These are phyloP conservation scores for Lampris megalopsis DNA, from an alignment of 2,113 vertebrate species.

Conservation along the genomic window DNA sequence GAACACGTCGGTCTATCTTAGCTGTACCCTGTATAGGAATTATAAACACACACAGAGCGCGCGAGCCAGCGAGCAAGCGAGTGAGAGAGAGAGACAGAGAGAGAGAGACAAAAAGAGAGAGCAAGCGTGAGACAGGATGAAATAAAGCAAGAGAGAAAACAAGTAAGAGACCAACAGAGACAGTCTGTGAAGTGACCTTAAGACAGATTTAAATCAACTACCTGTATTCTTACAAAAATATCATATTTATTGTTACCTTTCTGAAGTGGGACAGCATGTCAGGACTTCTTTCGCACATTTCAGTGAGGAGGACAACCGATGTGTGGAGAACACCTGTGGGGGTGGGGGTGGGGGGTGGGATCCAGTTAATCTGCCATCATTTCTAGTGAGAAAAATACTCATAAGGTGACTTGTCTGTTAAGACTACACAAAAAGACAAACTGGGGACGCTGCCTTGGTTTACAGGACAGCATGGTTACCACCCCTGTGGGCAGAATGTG, in stretches of 20 bases:
- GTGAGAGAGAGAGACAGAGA: conserved; percentile 33
- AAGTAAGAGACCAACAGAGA: too few relatives aligned
- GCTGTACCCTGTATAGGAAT: conserved; percentile 48
- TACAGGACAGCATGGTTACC: too few relatives aligned
- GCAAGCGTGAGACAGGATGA: conserved; percentile 49
- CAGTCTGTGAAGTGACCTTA: conserved; percentile 50
- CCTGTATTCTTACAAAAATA: conserved; percentile 1
- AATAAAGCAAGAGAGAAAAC: conserved; percentile 22
- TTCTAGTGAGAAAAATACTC: too few relatives aligned
- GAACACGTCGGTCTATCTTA: conserved; percentile 45
- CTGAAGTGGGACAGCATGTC: conserved; percentile 99
- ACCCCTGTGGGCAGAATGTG: too few relatives aligned
- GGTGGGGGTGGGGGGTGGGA: not conserved
- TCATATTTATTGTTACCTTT: conserved; percentile 86
- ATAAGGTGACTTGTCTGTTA: too few relatives aligned
- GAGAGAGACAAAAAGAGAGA: conserved; percentile 42
- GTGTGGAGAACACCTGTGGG: conserved; percentile 96
- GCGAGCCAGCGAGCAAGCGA: too few relatives aligned
- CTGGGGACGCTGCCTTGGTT: too few relatives aligned
- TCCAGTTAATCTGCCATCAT: not conserved
- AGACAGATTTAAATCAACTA: conserved; percentile 56
- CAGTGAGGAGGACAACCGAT: conserved; percentile 97
- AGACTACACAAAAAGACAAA: too few relatives aligned
- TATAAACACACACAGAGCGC: conserved; percentile 67
- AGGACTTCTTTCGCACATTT: conserved; percentile 99